These are phyloP conservation scores for Batillaria attramentaria DNA, from an alignment of 1,140 invertebrate species.

Conservation along the genomic window DNA sequence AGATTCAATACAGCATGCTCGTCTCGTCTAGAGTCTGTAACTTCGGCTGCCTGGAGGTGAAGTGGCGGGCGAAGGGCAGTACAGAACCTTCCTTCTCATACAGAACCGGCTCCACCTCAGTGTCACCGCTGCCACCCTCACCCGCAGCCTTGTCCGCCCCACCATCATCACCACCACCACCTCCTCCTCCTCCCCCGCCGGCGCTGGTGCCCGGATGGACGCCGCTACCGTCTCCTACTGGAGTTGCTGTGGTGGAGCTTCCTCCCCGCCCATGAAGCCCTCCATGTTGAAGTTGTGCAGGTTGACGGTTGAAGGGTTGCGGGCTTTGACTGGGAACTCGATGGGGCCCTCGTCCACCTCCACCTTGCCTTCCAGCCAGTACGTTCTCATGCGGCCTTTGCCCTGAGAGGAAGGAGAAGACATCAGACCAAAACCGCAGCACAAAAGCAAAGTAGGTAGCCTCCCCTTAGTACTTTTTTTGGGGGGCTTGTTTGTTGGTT, in stretches of 20 bases:
- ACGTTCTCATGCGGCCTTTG: slow-evolving; percentile 48
- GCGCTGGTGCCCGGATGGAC: neutral
- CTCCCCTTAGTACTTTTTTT: no score
- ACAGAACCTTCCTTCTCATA: neutral
- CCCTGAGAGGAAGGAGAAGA: slow-evolving; percentile 37
- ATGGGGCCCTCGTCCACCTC: slow-evolving; percentile 3
- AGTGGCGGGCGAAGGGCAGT: neutral
- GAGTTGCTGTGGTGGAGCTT: neutral
- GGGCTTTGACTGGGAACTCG: neutral
- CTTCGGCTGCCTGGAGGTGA: slow-evolving; percentile 1
- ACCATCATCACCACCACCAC: neutral
- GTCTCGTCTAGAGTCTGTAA: slow-evolving; percentile 9
- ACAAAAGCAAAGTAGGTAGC: no score
- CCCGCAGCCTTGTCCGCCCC: neutral
- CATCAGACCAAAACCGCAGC: no score
- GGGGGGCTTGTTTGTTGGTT: no score
- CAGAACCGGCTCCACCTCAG: neutral
- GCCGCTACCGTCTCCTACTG: neutral
- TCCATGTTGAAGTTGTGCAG: slow-evolving; percentile 22
- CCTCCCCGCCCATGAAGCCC: neutral
- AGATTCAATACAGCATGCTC: neutral
- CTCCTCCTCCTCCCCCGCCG: neutral
- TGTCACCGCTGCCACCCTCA: neutral
- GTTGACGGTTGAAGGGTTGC: slow-evolving; percentile 24
- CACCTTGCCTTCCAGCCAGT: slow-evolving; percentile 44